Evolutionary conservation across 2,888 invertebrate species (phyloP), one percentile per base, ranked within the genome.

Genomic region (Pseudolycoriella hygida): DNA sequence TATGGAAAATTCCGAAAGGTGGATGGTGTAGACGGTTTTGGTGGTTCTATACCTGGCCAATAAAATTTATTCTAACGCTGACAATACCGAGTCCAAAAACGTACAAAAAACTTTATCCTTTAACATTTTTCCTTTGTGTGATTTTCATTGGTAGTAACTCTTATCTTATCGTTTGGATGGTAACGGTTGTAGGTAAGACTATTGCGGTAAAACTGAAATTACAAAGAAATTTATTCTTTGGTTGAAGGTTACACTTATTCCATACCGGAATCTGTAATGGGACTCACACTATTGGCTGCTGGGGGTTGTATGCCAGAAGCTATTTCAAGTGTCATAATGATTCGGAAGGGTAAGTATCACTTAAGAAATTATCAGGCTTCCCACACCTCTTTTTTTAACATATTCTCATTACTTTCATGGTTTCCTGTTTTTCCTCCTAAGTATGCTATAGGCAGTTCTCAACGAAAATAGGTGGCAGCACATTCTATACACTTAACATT

Each of bases 121-220:
- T 83, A 1, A 77, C 88, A 0, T 93, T 94, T 59, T 50, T 85
- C 14, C 80, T 90, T 77, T 89, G 89, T 57, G 77, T 90, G 19
- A 60, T 85, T 2, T 88, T 86, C 77, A 87, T 94, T 50, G 92
- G 85, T 2, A 61, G 69, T 1, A 79, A 87, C 51, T 86, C 92
- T 0, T 94, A 90, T 58, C 55, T 88, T 45, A 82, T 89, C 19
- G 82, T 92, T 1, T 94, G 94, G 93, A 87, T 90, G 79, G 80
- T 92, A 60, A 78, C 87, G 25, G 71, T 84, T 3, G 76, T 90
- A 51, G 92, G 92, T 83, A 61, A 63, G 64, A 8, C 4, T 34
- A 10, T 14, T 34, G 3, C 12, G 34, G 3, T 34, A 5, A n/a
- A n/a, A n/a, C n/a, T n/a, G n/a, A n/a, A n/a, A n/a, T n/a, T n/a